Conservation (phyloP, 2,797 vertebrate species). For the Myripristis murdjan region DNA sequence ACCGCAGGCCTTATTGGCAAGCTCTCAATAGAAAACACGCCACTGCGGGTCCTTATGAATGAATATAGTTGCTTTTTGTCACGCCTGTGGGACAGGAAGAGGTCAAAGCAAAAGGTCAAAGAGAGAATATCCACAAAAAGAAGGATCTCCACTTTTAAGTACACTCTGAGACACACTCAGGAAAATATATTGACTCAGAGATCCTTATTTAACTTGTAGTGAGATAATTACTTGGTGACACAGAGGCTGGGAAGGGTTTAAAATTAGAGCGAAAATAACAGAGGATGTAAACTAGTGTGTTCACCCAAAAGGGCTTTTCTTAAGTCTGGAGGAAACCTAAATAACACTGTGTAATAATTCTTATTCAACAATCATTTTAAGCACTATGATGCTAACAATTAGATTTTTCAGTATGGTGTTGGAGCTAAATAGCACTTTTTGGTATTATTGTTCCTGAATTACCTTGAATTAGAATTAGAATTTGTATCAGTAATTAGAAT, state of each 20-base stretch:
- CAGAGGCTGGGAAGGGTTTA: slow-evolving; percentile 27
- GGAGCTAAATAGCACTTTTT: neutral
- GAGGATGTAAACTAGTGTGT: slow-evolving; percentile 42
- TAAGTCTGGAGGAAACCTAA: slow-evolving; percentile 12
- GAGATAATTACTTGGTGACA: slow-evolving; percentile 52
- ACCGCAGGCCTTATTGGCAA: slow-evolving; percentile 25
- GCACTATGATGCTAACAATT: slow-evolving; percentile 9
- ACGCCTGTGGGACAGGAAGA: neutral
- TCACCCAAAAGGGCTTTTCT: slow-evolving; percentile 37
- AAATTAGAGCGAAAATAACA: slow-evolving; percentile 65
- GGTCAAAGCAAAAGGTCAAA: neutral
- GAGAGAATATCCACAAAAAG: neutral
- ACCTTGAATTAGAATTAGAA: too few relatives aligned
- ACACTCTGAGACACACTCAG: slow-evolving; percentile 9
- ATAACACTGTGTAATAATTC: slow-evolving; percentile 8
- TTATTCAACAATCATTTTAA: slow-evolving; percentile 22
- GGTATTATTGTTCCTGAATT: too few relatives aligned
- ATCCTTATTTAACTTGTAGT: slow-evolving; percentile 12
- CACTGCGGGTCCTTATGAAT: slow-evolving; percentile 33
- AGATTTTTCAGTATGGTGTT: too few relatives aligned
- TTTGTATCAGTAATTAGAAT: too few relatives aligned
- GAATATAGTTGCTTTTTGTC: slow-evolving; percentile 31
- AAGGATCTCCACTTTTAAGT: neutral
- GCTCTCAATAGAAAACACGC: slow-evolving; percentile 31
- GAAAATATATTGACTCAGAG: slow-evolving; percentile 7